Percentiles rank a stretch among this genome's conserved stretches.
Evolutionary conservation across 1,140 invertebrate species (phyloP).

Genomic region (Drosophila dunni): DNA sequence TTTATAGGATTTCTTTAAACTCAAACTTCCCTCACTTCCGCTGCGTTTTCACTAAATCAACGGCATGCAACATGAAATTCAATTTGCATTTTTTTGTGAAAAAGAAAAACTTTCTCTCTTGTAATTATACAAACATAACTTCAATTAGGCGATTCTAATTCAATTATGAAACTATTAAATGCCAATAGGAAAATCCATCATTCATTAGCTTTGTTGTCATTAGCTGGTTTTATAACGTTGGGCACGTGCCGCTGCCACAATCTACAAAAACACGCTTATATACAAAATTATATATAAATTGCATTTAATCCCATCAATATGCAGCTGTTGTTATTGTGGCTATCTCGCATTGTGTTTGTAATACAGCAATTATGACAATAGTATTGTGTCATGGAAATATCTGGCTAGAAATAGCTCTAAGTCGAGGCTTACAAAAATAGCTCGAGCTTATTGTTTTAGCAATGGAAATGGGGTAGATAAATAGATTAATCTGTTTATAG

Average conservation of each 20-base stretch:
- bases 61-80: conserved; percentile 38
- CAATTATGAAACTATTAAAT: conserved; percentile 5
- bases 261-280: not conserved
- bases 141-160: not conserved
- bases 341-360: conserved; percentile 7
- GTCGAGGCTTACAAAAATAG: no score
- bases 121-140: not conserved
- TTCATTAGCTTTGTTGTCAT: not conserved
- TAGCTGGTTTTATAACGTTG: conserved; percentile 2
- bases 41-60: conserved; percentile 31
- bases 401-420: not conserved
- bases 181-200: not conserved
- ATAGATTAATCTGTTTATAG: no score
- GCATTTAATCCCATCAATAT: conserved; percentile 20
- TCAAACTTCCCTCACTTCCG: conserved; percentile 43
- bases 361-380: conserved; percentile 13
- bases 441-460: no score
- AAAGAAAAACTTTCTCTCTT: conserved; percentile 40
- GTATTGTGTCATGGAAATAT: not conserved
- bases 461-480: no score
- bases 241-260: conserved; percentile 28
- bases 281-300: conserved; percentile 15
- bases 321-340: conserved; percentile 12
- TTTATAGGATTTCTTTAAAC: conserved; percentile 30
- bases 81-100: conserved; percentile 35